Conservation (phyloP, 1,140 invertebrate species). For the Ephestia elutella region DNA sequence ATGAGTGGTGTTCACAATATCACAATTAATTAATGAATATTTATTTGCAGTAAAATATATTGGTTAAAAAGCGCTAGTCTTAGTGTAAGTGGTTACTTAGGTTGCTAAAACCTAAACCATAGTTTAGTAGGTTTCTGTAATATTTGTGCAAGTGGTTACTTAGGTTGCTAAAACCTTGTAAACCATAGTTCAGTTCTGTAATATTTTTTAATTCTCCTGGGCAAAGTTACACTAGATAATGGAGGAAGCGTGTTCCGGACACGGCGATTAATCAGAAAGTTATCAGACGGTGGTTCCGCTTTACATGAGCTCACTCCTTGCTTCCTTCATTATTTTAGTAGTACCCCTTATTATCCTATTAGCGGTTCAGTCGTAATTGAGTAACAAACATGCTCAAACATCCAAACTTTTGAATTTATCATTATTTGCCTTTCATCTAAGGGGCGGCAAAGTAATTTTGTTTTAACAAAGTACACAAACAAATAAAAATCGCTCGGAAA, state of each 20-base stretch:
- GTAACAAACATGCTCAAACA: no score
- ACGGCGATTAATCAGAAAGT: slow-evolving; percentile 9
- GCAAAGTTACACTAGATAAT: slow-evolving; percentile 1
- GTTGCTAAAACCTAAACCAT: no score
- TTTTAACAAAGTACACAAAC: background rate
- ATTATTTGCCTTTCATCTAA: background rate
- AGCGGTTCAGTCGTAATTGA: no score
- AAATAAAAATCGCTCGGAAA: background rate
- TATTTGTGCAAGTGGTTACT: no score
- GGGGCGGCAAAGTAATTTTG: background rate
- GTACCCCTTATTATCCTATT: background rate
- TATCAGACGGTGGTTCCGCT: background rate
- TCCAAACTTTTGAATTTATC: no score
- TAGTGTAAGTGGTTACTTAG: no score
- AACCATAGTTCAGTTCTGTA: background rate
- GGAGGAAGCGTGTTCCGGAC: background rate
- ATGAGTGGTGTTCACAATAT: no score
- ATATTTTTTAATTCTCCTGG: background rate
- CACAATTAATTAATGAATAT: no score
- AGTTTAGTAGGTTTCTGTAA: no score
- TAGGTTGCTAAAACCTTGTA: no score
- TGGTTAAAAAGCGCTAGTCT: no score
- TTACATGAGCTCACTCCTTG: background rate
- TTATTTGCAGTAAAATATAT: no score
- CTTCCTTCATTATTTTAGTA: background rate